Evolutionary conservation across 2,113 vertebrate genomes (phyloP), one percentile per base, ranked within the genome.

Genomic region (Sinocyclocheilus anophthalmus): DNA sequence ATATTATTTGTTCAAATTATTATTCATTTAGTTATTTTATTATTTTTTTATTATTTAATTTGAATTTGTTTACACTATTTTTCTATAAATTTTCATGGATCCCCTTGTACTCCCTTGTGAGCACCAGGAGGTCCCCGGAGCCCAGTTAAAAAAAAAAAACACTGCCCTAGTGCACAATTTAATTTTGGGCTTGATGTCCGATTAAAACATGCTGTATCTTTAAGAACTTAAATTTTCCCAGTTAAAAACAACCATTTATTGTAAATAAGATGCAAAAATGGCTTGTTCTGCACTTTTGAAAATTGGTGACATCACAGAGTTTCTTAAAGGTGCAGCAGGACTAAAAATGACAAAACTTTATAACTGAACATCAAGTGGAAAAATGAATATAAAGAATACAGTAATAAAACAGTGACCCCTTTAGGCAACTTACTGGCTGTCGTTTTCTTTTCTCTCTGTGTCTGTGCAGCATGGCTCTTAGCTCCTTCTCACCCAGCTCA

Each of bases 391-490:
- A 33, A 59, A 11, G 1, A 37, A n/a, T 24, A 10, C 59, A 61
- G 22, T n/a, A 10, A 53, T 2, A 57, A 1, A 61, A 22, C 30
- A 33, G 30, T 5, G 5, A 11, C 30, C 50, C 37, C 39, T 67
- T 84, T 39, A 1, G 10, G 53, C n/a, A 84, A 91, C 96, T 96
- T 94, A 99, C 98, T 65, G 97, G 96, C 2, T 99, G 97, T 8
- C 93, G 94, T 92, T 97, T 99, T 88, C 98, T 95, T 89, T 98
- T 99, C 92, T 99, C 98, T 0, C 95, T 93, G 90, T 99, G 97
- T 89, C 96, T 98, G 91, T 92, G 96, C 83, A 99, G 85, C 96
- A 99, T 96, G 82, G 93, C 90, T 93, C 96, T 97, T 88, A 99
- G 92, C 84, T 97, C 97, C 4, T 88, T 95, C 76, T 98, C 97